Conservation (phyloP, 2,888 invertebrate genomes). For the Diogma glabrata region DNA sequence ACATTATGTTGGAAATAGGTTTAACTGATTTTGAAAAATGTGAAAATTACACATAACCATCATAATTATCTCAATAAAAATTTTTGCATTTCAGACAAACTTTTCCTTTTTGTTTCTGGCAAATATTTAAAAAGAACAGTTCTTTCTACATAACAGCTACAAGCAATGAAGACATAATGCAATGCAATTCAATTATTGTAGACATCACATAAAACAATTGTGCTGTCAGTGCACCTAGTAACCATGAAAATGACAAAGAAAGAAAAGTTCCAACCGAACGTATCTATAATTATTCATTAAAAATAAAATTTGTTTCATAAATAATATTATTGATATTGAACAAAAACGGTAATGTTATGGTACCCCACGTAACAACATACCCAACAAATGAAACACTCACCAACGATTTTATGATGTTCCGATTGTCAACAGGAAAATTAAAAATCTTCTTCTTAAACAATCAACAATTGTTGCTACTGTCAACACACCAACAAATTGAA, state of each 20-base stretch:
- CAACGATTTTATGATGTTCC: conserved; percentile 14
- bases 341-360: conserved; percentile 16
- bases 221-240: conserved; percentile 18
- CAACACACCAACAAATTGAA: conserved; percentile 25
- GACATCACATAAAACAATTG: conserved; percentile 25
- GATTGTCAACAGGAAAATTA: conserved; percentile 12
- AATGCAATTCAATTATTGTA: conserved; percentile 26
- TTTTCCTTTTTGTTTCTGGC: conserved; percentile 34
- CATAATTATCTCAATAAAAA: too few species aligned
- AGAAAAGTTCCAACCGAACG: not conserved
- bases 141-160: conserved; percentile 24
- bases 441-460: conserved; percentile 25
- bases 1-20: too few species aligned
- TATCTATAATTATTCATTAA: not conserved
- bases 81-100: conserved; percentile 28
- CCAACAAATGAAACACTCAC: conserved; percentile 14
- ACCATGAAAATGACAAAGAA: conserved; percentile 20
- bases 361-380: conserved; percentile 15
- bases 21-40: too few species aligned
- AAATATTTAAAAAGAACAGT: conserved; percentile 27
- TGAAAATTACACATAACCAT: too few species aligned
- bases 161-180: conserved; percentile 28
- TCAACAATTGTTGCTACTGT: conserved; percentile 23
- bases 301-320: too few species aligned
- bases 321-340: not conserved